Base-by-base conservation (phyloP, 2,888 invertebrate species). In the Polylopha cassiicola region DNA sequence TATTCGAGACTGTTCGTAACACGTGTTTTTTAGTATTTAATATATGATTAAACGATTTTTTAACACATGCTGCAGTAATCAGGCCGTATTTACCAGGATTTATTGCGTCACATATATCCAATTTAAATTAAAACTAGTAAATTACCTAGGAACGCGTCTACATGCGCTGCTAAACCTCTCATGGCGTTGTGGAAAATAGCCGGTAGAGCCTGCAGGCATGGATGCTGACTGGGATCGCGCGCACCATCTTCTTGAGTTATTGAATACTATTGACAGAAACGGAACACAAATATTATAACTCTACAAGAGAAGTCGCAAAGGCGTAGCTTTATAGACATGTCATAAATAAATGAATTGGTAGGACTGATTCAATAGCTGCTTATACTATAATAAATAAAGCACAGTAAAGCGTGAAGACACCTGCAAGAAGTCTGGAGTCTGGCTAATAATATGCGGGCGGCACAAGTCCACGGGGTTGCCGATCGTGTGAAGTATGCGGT, bases 401-500 rank as follows among this genome's bases (percentile, higher is more conserved):
- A n/a, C 7, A n/a, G 4, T 8, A 4, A n/a, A 21, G 5, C 6
- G 8, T 1, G 2, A 2, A 14, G 18, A 6, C 21, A 85, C 86
- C 80, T 86, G 89, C 17, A 89, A 66, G 47, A 89, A 89, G 49
- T 89, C 88, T 1, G 89, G 88, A 0, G 89, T 89, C 61, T 89
- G 89, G 52, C 89, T 89, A 49, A 89, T 92, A 47, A 94, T 87
- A 55, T 94, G 92, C 0, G 96, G 95, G 21, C 94, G 91, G 57
- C 95, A 95, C 44, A 99, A 86, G 57, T 96, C 95, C 1, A 95
- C 96, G 0, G 98, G 98, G 80, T 97, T 97, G 16, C 98, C 97
- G 46, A 98, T 91, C 21, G 95, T 95, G 64, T 98, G 95, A 44
- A 98, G 84, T 63, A 98, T 92, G 44, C 98, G 89, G 78, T 96